Conservation (phyloP, 2,888 invertebrate species). For the Ceramica pisi region DNA sequence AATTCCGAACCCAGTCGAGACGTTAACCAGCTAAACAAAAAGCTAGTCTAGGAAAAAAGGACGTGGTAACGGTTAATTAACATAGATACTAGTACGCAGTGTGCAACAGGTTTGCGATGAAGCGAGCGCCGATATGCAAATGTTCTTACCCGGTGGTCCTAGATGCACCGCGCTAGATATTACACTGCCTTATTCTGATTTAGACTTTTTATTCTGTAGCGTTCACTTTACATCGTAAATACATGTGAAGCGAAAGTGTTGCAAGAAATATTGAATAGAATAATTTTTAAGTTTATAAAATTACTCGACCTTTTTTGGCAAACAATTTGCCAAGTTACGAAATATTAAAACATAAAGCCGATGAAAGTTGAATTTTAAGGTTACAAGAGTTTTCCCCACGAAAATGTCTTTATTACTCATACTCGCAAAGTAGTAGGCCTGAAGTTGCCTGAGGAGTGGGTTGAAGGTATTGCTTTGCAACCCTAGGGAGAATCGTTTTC, state of each 20-base stretch:
- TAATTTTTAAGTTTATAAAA: too few relatives aligned
- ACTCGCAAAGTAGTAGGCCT: too few relatives aligned
- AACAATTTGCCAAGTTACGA: too few relatives aligned
- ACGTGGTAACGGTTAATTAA: slow-evolving; percentile 79
- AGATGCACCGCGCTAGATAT: slow-evolving; percentile 72
- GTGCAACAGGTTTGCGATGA: slow-evolving; percentile 73
- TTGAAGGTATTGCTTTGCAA: too few relatives aligned
- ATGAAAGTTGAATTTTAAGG: neutral
- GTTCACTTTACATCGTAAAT: slow-evolving; percentile 5
- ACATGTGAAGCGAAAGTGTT: neutral
- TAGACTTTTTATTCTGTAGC: slow-evolving; percentile 26
- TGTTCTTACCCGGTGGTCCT: slow-evolving; percentile 82
- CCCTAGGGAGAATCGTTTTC: too few relatives aligned
- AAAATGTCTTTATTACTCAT: neutral
- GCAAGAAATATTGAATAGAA: neutral
- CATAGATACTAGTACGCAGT: slow-evolving; percentile 74
- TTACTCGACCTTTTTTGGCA: too few relatives aligned
- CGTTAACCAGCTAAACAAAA: slow-evolving; percentile 61
- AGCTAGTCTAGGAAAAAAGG: slow-evolving; percentile 71
- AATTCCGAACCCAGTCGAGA: slow-evolving; percentile 40
- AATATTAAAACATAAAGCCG: too few relatives aligned
- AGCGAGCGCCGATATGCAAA: slow-evolving; percentile 80
- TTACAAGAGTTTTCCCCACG: neutral
- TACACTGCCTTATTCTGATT: slow-evolving; percentile 55
- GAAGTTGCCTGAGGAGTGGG: too few relatives aligned